Conservation (phyloP, 2,113 vertebrate genomes). For the Pygoscelis adeliae region DNA sequence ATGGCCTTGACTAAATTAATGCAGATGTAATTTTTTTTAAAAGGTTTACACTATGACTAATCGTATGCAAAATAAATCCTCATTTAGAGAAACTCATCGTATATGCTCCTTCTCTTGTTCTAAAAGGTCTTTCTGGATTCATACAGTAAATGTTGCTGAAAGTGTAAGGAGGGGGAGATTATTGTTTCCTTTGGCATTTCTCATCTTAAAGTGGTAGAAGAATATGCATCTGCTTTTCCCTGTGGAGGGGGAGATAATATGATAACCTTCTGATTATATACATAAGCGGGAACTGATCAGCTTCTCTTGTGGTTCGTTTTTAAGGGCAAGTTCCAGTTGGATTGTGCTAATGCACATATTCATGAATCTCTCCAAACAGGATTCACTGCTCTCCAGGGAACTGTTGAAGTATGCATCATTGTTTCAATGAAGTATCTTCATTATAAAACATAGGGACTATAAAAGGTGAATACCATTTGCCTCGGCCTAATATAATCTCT, state of each 20-base stretch:
- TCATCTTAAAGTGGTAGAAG: slow-evolving; percentile 41
- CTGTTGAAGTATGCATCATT: slow-evolving; percentile 84
- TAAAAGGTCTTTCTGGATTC: slow-evolving; percentile 38
- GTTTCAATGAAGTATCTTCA: slow-evolving; percentile 87
- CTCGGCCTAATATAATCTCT: slow-evolving; percentile 70
- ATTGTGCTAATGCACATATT: slow-evolving; percentile 84
- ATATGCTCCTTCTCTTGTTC: slow-evolving; percentile 9
- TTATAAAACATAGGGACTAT: slow-evolving; percentile 82
- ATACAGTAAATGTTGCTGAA: slow-evolving; percentile 4
- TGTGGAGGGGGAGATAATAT: slow-evolving; percentile 72
- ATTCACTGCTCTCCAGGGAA: slow-evolving; percentile 82
- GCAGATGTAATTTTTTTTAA: slow-evolving; percentile 17
- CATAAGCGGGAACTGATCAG: slow-evolving; percentile 80
- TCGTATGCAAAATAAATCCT: slow-evolving; percentile 35
- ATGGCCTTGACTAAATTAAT: slow-evolving; percentile 57
- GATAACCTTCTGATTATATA: slow-evolving; percentile 84
- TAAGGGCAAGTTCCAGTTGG: slow-evolving; percentile 81
- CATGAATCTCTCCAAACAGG: slow-evolving; percentile 86
- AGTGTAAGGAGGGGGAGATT: neutral
- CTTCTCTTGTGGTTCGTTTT: slow-evolving; percentile 77
- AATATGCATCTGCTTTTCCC: slow-evolving; percentile 68
- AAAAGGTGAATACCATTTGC: slow-evolving; percentile 82
- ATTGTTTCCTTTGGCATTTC: slow-evolving; percentile 69
- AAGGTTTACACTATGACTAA: slow-evolving; percentile 39
- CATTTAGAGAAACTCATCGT: slow-evolving; percentile 8